Evolutionary conservation across 2,888 invertebrate genomes (phyloP).

Genomic region (Heliconius ethilla): DNA sequence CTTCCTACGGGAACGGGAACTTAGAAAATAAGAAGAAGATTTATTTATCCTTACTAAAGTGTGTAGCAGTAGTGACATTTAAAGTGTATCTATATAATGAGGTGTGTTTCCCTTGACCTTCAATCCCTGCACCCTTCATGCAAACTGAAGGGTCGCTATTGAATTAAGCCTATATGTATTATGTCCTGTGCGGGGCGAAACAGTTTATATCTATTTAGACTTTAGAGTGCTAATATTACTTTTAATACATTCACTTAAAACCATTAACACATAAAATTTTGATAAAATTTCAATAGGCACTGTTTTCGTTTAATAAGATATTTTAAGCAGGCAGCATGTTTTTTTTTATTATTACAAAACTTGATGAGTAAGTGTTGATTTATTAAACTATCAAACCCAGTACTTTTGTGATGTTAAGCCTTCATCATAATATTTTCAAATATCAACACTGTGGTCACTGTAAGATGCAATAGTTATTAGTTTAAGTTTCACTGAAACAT

Average conservation of each 20-base stretch:
- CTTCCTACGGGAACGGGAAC: not conserved
- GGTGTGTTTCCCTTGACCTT: conserved; percentile 57
- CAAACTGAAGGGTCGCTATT: conserved; percentile 34
- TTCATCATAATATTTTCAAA: no score
- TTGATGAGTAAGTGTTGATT: no score
- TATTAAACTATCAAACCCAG: no score
- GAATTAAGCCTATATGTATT: conserved; percentile 37
- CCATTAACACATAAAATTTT: not conserved
- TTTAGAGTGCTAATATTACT: conserved; percentile 22
- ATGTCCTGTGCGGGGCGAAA: conserved; percentile 13
- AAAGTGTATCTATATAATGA: conserved; percentile 23
- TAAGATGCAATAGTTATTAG: no score
- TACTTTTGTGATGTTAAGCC: no score
- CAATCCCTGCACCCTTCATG: conserved; percentile 48
- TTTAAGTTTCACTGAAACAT: no score
- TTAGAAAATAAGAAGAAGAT: not conserved
- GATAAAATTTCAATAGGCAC: not conserved
- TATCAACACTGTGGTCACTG: no score
- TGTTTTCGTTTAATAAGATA: not conserved
- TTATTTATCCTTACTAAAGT: not conserved
- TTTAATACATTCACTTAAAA: not conserved
- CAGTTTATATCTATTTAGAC: conserved; percentile 24
- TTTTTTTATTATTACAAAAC: no score
- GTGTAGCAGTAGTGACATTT: conserved; percentile 1
- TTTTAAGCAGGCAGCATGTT: no score